A percentile compares a stretch with the other conserved stretches of the same genome.
Evolutionary conservation across 2,797 vertebrate genomes (phyloP).

Genomic region (Glossophaga mutica): DNA sequence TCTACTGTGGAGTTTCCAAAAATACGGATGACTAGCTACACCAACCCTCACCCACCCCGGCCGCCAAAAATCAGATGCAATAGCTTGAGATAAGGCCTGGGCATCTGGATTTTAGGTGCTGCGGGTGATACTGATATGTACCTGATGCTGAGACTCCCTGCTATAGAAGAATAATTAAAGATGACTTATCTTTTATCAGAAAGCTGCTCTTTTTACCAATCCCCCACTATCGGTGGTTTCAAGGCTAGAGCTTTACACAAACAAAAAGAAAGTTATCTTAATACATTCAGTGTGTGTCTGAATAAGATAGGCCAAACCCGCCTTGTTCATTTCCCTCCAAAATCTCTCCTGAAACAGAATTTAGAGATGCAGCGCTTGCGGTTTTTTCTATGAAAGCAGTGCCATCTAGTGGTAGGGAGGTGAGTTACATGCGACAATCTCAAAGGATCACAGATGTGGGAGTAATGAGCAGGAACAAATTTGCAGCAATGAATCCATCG

Average conservation of each 20-base stretch:
- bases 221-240: not conserved
- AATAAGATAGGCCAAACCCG: not conserved
- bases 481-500: not conserved
- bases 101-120: not conserved
- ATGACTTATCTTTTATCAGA: not conserved
- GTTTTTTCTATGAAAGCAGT: conserved; percentile 21
- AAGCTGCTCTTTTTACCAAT: not conserved
- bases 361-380: accelerated
- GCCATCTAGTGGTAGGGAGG: not conserved
- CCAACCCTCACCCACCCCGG: not conserved
- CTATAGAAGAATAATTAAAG: not conserved
- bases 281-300: not conserved
- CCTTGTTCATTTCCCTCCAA: not conserved
- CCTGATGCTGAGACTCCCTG: not conserved
- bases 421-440: not conserved
- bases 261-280: not conserved
- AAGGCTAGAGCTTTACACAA: not conserved
- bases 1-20: not conserved
- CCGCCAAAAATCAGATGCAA: not conserved
- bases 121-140: not conserved
- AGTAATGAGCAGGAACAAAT: conserved; percentile 57
- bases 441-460: conserved; percentile 28
- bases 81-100: not conserved
- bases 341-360: not conserved
- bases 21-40: not conserved